Evolutionary conservation across 2,797 vertebrate genomes (phyloP).

Genomic region (Malacoctenus gilli): DNA sequence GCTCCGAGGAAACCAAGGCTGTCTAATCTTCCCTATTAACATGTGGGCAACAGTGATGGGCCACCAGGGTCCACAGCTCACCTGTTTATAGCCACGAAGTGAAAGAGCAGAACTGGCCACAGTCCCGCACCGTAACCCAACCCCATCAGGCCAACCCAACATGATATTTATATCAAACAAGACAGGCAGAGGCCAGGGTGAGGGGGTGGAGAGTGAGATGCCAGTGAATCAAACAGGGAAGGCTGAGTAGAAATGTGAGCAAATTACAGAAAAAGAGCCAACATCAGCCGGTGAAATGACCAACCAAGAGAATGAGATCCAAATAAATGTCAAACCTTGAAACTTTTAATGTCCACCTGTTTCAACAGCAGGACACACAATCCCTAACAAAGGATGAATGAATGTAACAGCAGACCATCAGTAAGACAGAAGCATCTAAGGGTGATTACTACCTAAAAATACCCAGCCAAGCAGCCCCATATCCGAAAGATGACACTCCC

Average conservation of each 20-base stretch:
- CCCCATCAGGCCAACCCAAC: conserved; percentile 62
- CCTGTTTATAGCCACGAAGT: conserved; percentile 74
- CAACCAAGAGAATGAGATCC: neutral
- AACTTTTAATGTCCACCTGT: neutral
- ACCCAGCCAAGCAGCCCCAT: conserved; percentile 57
- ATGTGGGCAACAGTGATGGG: conserved; percentile 44
- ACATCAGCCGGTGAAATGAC: conserved; percentile 3
- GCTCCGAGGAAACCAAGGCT: neutral
- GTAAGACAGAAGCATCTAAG: conserved; percentile 50
- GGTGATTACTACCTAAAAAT: conserved; percentile 71
- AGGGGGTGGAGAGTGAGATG: conserved; percentile 48
- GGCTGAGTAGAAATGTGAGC: conserved; percentile 19
- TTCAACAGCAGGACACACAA: neutral
- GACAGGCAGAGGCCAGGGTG: conserved; percentile 55
- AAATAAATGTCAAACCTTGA: neutral
- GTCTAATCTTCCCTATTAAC: conserved; percentile 59
- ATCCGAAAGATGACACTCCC: conserved; percentile 78
- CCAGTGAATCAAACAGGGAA: conserved; percentile 40
- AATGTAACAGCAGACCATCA: conserved; percentile 31
- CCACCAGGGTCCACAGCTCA: conserved; percentile 65
- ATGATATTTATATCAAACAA: conserved; percentile 82
- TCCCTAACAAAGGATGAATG: conserved; percentile 31
- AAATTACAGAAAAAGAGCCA: conserved; percentile 15
- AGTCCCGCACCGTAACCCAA: conserved; percentile 71
- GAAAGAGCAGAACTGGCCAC: conserved; percentile 65